Conservation (phyloP, 2,888 invertebrate genomes). For the Melieria crassipennis region DNA sequence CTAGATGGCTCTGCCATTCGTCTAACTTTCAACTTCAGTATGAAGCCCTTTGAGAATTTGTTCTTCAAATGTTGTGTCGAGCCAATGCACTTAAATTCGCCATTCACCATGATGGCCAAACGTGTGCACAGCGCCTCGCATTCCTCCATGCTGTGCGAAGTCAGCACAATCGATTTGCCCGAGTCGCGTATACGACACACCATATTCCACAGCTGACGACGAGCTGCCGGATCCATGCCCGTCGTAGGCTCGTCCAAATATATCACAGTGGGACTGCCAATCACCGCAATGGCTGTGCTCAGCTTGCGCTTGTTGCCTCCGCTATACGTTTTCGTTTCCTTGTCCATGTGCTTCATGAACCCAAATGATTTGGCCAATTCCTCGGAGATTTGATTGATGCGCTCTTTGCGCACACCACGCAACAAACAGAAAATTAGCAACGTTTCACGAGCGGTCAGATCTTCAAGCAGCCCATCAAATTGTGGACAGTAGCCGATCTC, state of each 20-base stretch:
- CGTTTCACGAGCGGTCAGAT: constrained; percentile 77
- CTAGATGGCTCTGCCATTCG: constrained; percentile 40
- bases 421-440: constrained; percentile 73
- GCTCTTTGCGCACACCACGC: constrained; percentile 69
- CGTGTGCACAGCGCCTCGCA: constrained; percentile 85
- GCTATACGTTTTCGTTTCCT: constrained; percentile 72
- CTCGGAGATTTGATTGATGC: constrained; percentile 57
- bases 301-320: constrained; percentile 81
- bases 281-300: constrained; percentile 76
- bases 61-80: constrained; percentile 80
- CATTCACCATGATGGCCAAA: constrained; percentile 84
- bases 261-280: constrained; percentile 76
- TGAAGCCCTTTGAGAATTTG: constrained; percentile 70
- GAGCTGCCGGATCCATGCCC: constrained; percentile 67
- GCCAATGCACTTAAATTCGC: constrained; percentile 78
- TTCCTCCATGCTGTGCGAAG: constrained; percentile 89
- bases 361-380: constrained; percentile 69
- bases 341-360: constrained; percentile 73
- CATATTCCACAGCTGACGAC: constrained; percentile 83
- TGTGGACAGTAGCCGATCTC: constrained; percentile 80
- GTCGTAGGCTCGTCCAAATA: constrained; percentile 77
- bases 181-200: constrained; percentile 74
- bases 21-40: constrained; percentile 66
- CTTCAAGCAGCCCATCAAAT: constrained; percentile 78
- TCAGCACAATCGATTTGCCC: constrained; percentile 81